phyloP scores from a whole-genome alignment of 2,797 vertebrate species.

The Sebastolobus alascanus region DNA sequence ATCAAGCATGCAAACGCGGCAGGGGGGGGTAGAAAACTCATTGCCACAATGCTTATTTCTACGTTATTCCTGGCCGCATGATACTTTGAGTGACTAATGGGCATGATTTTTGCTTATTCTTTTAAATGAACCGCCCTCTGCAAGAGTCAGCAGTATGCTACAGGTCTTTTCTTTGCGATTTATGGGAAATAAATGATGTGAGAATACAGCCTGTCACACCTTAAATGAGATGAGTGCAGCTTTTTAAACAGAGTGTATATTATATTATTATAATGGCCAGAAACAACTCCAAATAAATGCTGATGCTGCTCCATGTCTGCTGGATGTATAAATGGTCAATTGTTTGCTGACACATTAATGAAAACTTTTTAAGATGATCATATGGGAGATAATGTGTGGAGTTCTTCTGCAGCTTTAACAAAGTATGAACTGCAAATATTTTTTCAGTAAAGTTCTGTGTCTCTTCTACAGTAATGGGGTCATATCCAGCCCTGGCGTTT shows the following conservation, averaged over 20 bases:
- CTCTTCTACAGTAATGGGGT: constrained; percentile 58
- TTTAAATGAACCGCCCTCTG: too few relatives aligned
- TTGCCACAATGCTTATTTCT: too few relatives aligned
- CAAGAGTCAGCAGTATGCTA: not conserved
- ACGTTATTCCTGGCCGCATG: not conserved
- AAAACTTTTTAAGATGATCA: not conserved
- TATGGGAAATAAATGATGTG: not conserved
- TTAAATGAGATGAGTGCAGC: not conserved
- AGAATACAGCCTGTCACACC: not conserved
- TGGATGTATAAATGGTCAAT: not conserved
- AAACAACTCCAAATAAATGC: not conserved
- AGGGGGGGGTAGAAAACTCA: too few relatives aligned
- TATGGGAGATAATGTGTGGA: not conserved
- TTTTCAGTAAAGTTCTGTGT: constrained; percentile 6
- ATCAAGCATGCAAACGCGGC: too few relatives aligned
- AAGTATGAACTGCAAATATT: not conserved
- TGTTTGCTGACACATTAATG: not conserved
- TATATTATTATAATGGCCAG: not conserved
- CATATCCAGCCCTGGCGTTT: constrained; percentile 27
- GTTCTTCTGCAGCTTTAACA: not conserved
- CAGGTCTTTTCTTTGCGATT: not conserved
- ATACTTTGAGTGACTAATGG: not conserved
- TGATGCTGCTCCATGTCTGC: not conserved
- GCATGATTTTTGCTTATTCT: too few relatives aligned
- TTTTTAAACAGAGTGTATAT: not conserved